Evolutionary conservation across 2,888 invertebrate species (phyloP).

Genomic region (Acanthosepion lycidas): DNA sequence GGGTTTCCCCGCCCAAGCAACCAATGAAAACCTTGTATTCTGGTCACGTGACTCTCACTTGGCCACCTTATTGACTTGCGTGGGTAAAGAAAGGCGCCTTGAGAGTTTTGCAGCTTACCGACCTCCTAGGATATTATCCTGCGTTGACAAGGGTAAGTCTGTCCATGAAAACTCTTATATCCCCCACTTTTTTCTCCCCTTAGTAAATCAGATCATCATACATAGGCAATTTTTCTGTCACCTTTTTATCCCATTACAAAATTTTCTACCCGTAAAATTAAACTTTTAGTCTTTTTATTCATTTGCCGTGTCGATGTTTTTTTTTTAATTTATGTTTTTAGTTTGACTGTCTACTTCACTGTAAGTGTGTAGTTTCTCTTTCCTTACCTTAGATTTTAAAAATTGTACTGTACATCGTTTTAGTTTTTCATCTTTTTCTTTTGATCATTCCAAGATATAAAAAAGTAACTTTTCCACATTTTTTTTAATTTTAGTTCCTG

Average conservation of each 20-base stretch:
- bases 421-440: too few relatives aligned
- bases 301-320: too few relatives aligned
- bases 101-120: conserved; percentile 47
- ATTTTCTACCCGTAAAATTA: too few relatives aligned
- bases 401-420: too few relatives aligned
- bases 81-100: conserved; percentile 41
- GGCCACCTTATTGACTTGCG: conserved; percentile 40
- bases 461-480: too few relatives aligned
- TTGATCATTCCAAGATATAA: too few relatives aligned
- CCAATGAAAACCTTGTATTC: not conserved
- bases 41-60: conserved; percentile 34
- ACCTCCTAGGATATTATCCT: conserved; percentile 45
- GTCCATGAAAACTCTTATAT: not conserved
- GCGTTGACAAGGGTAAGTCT: conserved; percentile 40
- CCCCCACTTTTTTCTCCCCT: not conserved
- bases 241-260: not conserved
- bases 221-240: not conserved
- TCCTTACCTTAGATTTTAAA: too few relatives aligned
- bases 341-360: too few relatives aligned
- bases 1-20: conserved; percentile 7
- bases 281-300: too few relatives aligned
- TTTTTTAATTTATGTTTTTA: too few relatives aligned
- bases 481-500: too few relatives aligned
- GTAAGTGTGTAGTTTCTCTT: too few relatives aligned
- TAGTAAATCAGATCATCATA: not conserved